Base-by-base conservation (phyloP, 2,888 invertebrate genomes). In the Apamea monoglypha region DNA sequence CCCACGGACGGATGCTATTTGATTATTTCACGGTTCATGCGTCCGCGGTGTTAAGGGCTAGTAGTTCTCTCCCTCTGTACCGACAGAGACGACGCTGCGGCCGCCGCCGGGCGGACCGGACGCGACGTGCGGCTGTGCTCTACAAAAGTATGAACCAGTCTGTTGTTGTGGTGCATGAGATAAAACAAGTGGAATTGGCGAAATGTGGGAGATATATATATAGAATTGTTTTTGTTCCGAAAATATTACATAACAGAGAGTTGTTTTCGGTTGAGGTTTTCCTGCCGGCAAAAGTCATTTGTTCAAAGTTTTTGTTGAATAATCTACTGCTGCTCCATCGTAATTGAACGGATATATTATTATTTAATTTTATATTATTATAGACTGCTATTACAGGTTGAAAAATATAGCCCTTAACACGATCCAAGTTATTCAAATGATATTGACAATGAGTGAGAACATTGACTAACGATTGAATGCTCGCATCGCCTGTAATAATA, bases 11-110 rank as follows among this genome's bases (percentile, higher is more conserved):
- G 74, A 80, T 64, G 74, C 47, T 56, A 67, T 78, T 80, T 63
- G 77, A 74, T 83, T 81, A 88, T 87, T 86, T 88, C 87, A 88
- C 88, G 88, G 80, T 87, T 77, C 63, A 12, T 70, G 86, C 74
- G 44, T 72, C 76, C 56, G 32, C 61, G 47, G 66, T 67, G 67
- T 71, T 70, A 80, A 75, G 84, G 72, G 56, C 81, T 47, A 64
- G 59, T 16, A 36, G 44, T 76, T 73, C 64, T 36, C 0, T 12
- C 21, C 21, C 12, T 21, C 64, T 74, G 25, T 14, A 4, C n/a
- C 47, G 66, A 25, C 25, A n/a, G n/a, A n/a, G 50, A 16, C 40
- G 40, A 40, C 40, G 40, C 40, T 6, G 40, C 40, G 7, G 50
- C 18, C 50, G 50, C 25, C 10, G 25, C 25, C 56, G 18, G 8